Base-by-base conservation (phyloP, 2,113 vertebrate species). In the Ptychochromis oligacanthus region DNA sequence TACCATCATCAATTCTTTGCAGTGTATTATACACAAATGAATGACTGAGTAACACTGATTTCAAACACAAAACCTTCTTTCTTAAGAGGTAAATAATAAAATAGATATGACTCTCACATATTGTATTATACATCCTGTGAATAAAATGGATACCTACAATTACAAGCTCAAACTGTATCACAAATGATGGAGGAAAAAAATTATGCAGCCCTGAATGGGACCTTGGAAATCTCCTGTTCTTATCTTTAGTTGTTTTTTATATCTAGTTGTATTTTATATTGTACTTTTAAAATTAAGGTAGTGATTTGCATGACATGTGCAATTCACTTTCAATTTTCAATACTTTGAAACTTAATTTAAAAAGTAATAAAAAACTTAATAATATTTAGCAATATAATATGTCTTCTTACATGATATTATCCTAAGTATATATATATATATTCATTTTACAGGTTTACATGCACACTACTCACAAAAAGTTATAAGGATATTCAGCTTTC, bases 1-100 rank as follows among this genome's bases (percentile, higher is more conserved):
- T 22, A 36, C 46, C 12, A 17, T 61, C 84, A 70, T 72, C 1
- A 0, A 0, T 52, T 78, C 0, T 54, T 54, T 72, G 67, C 46
- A 46, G 52, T 72, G 26, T 31, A 52, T 14, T 43, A 20, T 46
- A 52, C 52, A 85, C 40, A 64, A 15, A 58, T 31, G 2, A 57
- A 72, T 56, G n/a, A 22, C 56, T 62, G 6, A 55, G 65, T 15
- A 11, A 38, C 38, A 49, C 52, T 13, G 14, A 61, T 22, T 64
- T 54, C 0, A 54, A 38, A 20, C 36, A 36, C 13, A 82, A 34
- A 26, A 26, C 2, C 31, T 36, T 64, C 26, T 57, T 36, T 64
- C 26, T 6, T 15, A 55, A 76, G 20, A 55, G 1, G 20, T 8
- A n/a, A 31, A 24, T 28, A 13, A 57, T n/a, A 34, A 55, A 15